Evolutionary conservation across 2,888 invertebrate species (phyloP).

Genomic region (Cephalotes varians): DNA sequence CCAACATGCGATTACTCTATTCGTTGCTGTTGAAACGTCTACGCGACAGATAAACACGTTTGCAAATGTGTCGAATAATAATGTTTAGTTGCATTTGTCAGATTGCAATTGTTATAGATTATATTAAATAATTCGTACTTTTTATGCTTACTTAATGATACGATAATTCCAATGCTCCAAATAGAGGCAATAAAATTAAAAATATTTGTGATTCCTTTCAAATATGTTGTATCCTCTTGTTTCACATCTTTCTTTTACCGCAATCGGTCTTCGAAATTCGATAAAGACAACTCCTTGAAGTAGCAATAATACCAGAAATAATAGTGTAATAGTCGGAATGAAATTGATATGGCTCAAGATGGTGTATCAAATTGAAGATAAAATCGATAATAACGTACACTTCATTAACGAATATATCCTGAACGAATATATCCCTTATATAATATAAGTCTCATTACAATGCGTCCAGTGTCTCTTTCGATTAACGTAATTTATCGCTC

Average conservation of each 20-base stretch:
- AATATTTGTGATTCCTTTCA: background rate
- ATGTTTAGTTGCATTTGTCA: background rate
- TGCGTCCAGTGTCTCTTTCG: slow-evolving; percentile 16
- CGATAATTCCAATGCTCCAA: background rate
- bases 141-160: background rate
- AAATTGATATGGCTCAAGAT: background rate
- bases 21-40: slow-evolving; percentile 26
- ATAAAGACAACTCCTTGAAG: background rate
- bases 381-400: background rate
- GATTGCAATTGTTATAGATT: background rate
- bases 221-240: background rate
- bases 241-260: background rate
- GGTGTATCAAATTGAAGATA: background rate
- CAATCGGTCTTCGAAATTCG: background rate
- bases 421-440: too few relatives aligned
- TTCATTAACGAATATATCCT: slow-evolving; percentile 20
- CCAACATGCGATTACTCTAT: slow-evolving; percentile 39
- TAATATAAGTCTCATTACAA: background rate
- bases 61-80: slow-evolving; percentile 24
- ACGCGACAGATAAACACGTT: slow-evolving; percentile 13
- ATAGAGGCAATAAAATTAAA: background rate
- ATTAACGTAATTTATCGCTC: slow-evolving; percentile 47
- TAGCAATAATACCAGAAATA: background rate
- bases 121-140: background rate
- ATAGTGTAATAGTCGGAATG: background rate